Conservation (phyloP, 2,888 invertebrate genomes). For the Salticus scenicus region DNA sequence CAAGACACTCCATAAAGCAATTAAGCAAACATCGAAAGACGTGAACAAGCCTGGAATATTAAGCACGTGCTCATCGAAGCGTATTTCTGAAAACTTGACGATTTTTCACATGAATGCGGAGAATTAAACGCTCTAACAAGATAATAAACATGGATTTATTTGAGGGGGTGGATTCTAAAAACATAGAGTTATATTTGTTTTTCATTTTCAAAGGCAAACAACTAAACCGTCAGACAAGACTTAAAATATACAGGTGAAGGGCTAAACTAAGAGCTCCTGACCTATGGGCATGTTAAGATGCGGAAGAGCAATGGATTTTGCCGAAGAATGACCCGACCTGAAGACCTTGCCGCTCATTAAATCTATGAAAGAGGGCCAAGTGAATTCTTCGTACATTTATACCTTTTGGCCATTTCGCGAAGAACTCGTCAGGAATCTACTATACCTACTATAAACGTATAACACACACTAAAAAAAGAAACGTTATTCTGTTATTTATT, state of each 20-base stretch:
- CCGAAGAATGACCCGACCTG: slow-evolving; percentile 53
- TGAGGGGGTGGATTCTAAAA: no score
- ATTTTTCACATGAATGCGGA: neutral
- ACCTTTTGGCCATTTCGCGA: neutral
- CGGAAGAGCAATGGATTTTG: slow-evolving; percentile 37
- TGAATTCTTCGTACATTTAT: slow-evolving; percentile 10
- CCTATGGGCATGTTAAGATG: slow-evolving; percentile 52
- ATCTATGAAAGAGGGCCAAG: neutral
- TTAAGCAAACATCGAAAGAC: no score
- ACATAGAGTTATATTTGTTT: no score
- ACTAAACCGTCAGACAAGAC: no score
- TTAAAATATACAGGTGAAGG: slow-evolving; percentile 12
- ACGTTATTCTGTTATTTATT: no score
- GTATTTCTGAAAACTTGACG: neutral
- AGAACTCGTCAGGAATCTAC: neutral
- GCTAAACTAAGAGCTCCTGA: slow-evolving; percentile 25
- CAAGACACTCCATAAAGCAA: no score
- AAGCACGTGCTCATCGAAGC: neutral
- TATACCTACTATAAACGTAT: neutral
- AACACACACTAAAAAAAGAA: no score
- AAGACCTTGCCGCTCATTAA: slow-evolving; percentile 36
- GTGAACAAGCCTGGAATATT: neutral
- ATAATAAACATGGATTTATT: no score
- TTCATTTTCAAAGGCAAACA: neutral
- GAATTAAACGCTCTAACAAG: no score